A percentile compares a stretch with the other conserved stretches of the same genome.
These are phyloP conservation scores for Reticulitermes speratus DNA, from an alignment of 1,140 invertebrate species.

Conservation along the genomic window DNA sequence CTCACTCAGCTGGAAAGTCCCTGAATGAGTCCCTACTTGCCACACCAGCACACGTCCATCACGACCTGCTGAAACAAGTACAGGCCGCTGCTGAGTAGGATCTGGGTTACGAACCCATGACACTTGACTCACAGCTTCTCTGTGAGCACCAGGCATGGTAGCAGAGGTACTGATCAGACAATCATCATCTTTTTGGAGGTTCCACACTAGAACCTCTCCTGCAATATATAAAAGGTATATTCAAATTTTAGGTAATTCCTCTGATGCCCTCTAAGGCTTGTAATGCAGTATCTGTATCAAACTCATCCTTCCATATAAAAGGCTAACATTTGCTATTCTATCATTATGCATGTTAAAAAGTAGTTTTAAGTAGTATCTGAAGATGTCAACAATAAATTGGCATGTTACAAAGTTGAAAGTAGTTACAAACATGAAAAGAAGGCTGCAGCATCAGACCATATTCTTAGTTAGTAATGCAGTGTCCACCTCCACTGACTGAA, in stretches of 20 bases:
- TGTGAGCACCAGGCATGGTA: constrained; percentile 23
- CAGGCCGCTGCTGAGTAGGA: not conserved
- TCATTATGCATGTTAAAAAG: too few species aligned
- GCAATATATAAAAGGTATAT: constrained; percentile 21
- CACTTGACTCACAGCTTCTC: constrained; percentile 25
- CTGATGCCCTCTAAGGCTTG: not conserved
- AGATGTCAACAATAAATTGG: too few species aligned
- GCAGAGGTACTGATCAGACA: constrained; percentile 17
- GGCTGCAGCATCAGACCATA: too few species aligned
- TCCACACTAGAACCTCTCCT: constrained; percentile 52
- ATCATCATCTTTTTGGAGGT: constrained; percentile 37
- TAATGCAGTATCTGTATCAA: constrained; percentile 12
- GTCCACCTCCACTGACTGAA: too few species aligned
- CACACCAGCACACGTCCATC: constrained; percentile 43
- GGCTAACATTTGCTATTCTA: too few species aligned
- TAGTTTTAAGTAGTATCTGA: too few species aligned
- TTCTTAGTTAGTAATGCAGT: too few species aligned
- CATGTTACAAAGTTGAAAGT: too few species aligned
- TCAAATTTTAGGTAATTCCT: not conserved
- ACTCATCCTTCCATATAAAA: not conserved
- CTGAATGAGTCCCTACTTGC: constrained; percentile 41
- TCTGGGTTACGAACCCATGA: constrained; percentile 31
- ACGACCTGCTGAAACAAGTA: constrained; percentile 40
- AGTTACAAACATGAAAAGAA: too few species aligned
- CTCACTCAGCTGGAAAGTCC: not conserved